Conservation (phyloP, 2,797 vertebrate species). For the Oreochromis mossambicus region DNA sequence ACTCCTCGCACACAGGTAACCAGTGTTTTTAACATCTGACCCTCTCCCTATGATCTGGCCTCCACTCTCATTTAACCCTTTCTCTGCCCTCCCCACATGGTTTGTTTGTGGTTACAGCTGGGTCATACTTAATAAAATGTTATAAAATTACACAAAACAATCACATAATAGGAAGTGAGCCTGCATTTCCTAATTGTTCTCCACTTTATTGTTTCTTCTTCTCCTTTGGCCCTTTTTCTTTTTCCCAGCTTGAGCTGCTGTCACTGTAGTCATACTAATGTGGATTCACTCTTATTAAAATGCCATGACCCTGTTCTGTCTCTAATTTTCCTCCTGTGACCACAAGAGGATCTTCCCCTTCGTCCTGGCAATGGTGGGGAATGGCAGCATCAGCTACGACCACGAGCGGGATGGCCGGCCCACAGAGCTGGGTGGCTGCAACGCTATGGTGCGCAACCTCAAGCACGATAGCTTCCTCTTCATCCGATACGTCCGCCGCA, state of each 20-base stretch:
- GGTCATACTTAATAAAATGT: not conserved
- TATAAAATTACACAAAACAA: not conserved
- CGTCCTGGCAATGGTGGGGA: constrained; percentile 92
- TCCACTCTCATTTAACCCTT: not conserved
- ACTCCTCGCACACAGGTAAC: constrained; percentile 92
- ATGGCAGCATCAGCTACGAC: constrained; percentile 89
- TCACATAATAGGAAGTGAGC: not conserved
- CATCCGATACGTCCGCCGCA: constrained; percentile 89
- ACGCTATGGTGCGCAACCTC: constrained; percentile 90
- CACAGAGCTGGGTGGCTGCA: constrained; percentile 92
- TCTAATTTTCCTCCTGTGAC: not conserved
- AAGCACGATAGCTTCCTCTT: constrained; percentile 94
- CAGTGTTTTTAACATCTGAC: not conserved
- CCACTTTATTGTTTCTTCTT: not conserved
- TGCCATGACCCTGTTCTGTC: not conserved
- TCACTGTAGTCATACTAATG: not conserved
- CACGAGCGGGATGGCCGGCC: constrained; percentile 90
- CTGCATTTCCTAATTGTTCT: not conserved
- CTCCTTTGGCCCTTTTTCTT: not conserved
- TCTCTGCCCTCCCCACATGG: not conserved
- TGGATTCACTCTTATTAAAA: not conserved
- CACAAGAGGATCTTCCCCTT: constrained; percentile 90
- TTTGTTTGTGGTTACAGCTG: not conserved
- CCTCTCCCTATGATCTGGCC: not conserved
- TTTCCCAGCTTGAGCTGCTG: not conserved